These are phyloP conservation scores for Mylabris phalerata DNA, from an alignment of 1,140 invertebrate species.

Conservation along the genomic window DNA sequence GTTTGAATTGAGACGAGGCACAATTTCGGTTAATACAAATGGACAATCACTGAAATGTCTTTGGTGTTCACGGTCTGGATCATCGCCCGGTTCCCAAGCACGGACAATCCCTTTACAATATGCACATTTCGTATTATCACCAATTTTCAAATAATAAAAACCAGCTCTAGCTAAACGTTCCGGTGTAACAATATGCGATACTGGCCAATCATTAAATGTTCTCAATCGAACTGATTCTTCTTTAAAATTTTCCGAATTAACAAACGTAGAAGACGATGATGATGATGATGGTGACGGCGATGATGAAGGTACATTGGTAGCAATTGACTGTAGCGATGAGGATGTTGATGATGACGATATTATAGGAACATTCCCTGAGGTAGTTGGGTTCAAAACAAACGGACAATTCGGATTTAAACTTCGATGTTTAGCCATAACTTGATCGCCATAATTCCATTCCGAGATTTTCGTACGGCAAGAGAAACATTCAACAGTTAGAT, in stretches of 20 bases:
- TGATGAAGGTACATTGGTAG: slow-evolving; percentile 11
- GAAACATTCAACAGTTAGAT: slow-evolving; percentile 67
- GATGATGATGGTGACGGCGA: slow-evolving; percentile 2
- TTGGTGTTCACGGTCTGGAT: slow-evolving; percentile 68
- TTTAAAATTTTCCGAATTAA: slow-evolving; percentile 1
- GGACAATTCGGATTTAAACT: slow-evolving; percentile 59
- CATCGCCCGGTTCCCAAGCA: slow-evolving; percentile 66
- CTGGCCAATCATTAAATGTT: slow-evolving; percentile 61
- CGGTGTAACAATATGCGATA: slow-evolving; percentile 53
- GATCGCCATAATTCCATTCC: slow-evolving; percentile 70
- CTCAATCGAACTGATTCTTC: slow-evolving; percentile 47
- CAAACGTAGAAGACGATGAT: background rate
- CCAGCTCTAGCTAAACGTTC: slow-evolving; percentile 71
- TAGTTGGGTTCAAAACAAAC: slow-evolving; percentile 58
- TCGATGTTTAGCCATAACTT: slow-evolving; percentile 59
- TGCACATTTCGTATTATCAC: slow-evolving; percentile 70
- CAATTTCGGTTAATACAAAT: slow-evolving; percentile 35
- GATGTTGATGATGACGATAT: slow-evolving; percentile 23
- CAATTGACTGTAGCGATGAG: too few relatives aligned
- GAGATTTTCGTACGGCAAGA: slow-evolving; percentile 62
- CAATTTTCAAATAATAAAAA: slow-evolving; percentile 63
- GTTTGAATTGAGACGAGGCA: slow-evolving; percentile 8
- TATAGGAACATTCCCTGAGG: slow-evolving; percentile 59
- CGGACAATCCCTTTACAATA: slow-evolving; percentile 68
- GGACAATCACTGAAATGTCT: slow-evolving; percentile 63